phyloP scores from a whole-genome alignment of 2,113 vertebrate genomes.

The Tragelaphus scriptus region DNA sequence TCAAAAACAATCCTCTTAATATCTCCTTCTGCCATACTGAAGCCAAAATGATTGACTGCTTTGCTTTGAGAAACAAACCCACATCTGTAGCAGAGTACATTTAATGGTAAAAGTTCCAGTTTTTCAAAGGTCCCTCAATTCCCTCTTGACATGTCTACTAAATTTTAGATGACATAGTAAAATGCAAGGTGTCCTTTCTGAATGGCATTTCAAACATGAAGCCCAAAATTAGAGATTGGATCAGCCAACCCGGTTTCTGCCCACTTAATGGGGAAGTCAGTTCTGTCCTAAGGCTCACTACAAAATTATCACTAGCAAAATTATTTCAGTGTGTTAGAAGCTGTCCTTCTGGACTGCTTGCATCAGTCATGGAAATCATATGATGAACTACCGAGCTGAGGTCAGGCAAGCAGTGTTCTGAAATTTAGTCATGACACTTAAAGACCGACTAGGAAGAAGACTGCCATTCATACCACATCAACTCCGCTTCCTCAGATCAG shows the following conservation, averaged over 20 bases:
- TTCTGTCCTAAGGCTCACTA: neutral
- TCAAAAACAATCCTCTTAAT: neutral
- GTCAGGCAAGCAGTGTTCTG: neutral
- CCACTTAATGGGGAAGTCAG: neutral
- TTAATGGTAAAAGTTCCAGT: neutral
- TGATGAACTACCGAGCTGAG: neutral
- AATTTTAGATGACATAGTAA: neutral
- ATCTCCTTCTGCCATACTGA: neutral
- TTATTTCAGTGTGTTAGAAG: neutral
- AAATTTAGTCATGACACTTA: neutral
- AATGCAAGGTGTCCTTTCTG: neutral
- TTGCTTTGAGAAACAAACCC: neutral
- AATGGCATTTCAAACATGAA: constrained; percentile 1
- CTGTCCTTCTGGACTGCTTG: neutral
- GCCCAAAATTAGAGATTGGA: neutral
- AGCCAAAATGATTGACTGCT: neutral
- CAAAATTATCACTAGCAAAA: neutral
- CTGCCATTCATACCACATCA: neutral
- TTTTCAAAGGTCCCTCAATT: neutral
- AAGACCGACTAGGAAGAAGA: neutral
- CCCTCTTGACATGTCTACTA: neutral
- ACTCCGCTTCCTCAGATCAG: neutral
- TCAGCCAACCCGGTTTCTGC: neutral
- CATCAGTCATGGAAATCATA: neutral
- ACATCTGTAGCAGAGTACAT: neutral